A percentile compares a stretch with the other conserved stretches of the same genome.
Conservation (phyloP, 2,797 vertebrate species). For the Sternarchorhynchus goeldii region DNA sequence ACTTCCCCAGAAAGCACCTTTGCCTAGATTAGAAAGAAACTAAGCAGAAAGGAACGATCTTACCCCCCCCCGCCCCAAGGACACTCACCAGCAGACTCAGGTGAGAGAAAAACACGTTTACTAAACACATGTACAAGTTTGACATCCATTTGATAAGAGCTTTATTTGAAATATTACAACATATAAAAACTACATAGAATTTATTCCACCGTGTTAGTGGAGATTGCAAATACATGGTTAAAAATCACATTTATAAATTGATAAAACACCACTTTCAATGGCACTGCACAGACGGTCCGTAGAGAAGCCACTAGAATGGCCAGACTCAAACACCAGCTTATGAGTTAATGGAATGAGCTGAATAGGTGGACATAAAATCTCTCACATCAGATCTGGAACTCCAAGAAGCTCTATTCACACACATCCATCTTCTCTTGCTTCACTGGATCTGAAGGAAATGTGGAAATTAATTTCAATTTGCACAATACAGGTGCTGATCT, state of each 20-base stretch:
- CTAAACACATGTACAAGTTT: neutral
- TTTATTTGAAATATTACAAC: slow-evolving; percentile 99
- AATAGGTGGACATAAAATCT: slow-evolving; percentile 44
- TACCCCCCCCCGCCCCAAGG: too few species aligned
- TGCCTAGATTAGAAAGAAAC: too few species aligned
- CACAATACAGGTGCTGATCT: too few species aligned
- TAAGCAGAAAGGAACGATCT: too few species aligned
- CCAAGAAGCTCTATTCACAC: slow-evolving; percentile 68
- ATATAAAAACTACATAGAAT: slow-evolving; percentile 99
- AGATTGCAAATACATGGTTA: slow-evolving; percentile 79
- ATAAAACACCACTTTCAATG: slow-evolving; percentile 70
- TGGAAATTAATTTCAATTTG: neutral
- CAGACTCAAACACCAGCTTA: slow-evolving; percentile 62
- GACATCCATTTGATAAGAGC: slow-evolving; percentile 75
- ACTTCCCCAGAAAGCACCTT: too few species aligned
- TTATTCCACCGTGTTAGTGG: slow-evolving; percentile 77
- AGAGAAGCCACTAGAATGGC: slow-evolving; percentile 61
- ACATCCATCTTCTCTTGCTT: slow-evolving; percentile 81
- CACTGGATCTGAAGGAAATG: slow-evolving; percentile 66
- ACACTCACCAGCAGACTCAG: too few species aligned
- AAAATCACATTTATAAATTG: slow-evolving; percentile 82
- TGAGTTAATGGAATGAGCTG: slow-evolving; percentile 66
- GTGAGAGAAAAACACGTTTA: too few species aligned
- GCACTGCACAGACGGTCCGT: slow-evolving; percentile 72
- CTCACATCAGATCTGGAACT: slow-evolving; percentile 42